Percentiles rank a stretch among this genome's conserved stretches.
Evolutionary conservation across 2,888 invertebrate species (phyloP).

Genomic region (Leuctra nigra): DNA sequence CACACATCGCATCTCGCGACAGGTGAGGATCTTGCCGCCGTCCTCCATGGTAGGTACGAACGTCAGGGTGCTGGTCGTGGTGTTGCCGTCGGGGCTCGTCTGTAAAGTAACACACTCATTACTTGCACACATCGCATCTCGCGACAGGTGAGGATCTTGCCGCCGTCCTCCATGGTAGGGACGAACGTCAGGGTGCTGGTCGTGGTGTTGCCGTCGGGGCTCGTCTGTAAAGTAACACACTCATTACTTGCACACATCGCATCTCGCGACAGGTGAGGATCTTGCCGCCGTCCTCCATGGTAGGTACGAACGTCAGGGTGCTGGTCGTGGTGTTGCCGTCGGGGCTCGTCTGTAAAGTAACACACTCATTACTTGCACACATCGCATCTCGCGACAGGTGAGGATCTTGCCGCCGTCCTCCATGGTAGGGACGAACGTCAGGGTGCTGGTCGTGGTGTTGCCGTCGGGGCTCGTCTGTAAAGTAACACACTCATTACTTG

Average conservation of each 20-base stretch:
- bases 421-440: constrained; percentile 69
- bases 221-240: constrained; percentile 17
- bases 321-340: constrained; percentile 74
- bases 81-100: constrained; percentile 53
- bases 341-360: constrained; percentile 14
- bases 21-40: constrained; percentile 67
- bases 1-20: no score
- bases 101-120: no score
- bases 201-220: constrained; percentile 62
- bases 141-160: constrained; percentile 68
- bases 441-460: constrained; percentile 68
- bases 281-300: constrained; percentile 73
- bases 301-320: constrained; percentile 66
- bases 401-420: constrained; percentile 74
- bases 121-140: no score
- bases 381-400: no score
- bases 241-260: no score
- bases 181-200: constrained; percentile 68
- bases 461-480: constrained; percentile 43
- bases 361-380: no score
- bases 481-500: no score
- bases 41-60: constrained; percentile 74
- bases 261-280: constrained; percentile 70
- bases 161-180: constrained; percentile 74
- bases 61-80: constrained; percentile 68